These are phyloP conservation scores for Brevimyrus niger DNA, from an alignment of 2,113 vertebrate species.

Conservation along the genomic window DNA sequence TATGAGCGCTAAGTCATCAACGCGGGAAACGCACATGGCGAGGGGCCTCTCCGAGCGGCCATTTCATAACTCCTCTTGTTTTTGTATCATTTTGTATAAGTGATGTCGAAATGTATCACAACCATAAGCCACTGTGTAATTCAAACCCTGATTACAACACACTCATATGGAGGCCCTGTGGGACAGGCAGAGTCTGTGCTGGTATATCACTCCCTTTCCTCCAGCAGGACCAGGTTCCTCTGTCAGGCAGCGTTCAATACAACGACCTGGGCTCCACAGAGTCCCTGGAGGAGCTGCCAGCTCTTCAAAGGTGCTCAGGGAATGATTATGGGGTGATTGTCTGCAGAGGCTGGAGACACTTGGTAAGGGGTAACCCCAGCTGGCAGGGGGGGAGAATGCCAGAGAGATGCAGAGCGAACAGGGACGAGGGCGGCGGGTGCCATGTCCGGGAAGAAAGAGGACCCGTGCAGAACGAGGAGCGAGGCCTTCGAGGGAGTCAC, in stretches of 20 bases:
- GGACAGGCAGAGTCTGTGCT: conserved; percentile 40
- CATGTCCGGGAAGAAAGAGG: not conserved
- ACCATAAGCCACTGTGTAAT: no score
- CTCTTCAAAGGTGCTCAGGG: conserved; percentile 69
- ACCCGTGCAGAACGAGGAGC: not conserved
- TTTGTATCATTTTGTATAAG: no score
- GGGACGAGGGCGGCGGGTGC: not conserved
- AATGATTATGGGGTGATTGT: conserved; percentile 60
- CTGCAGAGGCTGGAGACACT: conserved; percentile 31
- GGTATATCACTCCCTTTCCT: conserved; percentile 20
- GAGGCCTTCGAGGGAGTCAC: not conserved
- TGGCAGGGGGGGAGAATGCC: conserved; percentile 44
- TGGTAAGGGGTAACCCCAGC: conserved; percentile 17
- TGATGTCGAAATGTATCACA: no score
- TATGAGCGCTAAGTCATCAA: not conserved
- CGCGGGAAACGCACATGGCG: not conserved
- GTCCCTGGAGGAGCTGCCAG: conserved; percentile 54
- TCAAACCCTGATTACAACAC: no score
- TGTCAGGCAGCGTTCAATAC: conserved; percentile 75
- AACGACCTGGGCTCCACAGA: conserved; percentile 54
- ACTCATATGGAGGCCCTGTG: not conserved
- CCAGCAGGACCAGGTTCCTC: conserved; percentile 65
- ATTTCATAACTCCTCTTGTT: not conserved
- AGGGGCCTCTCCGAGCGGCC: not conserved
- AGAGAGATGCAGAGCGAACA: not conserved